These are phyloP conservation scores for Mus spretus DNA, from an alignment of 2,797 vertebrate species.

Conservation along the genomic window DNA sequence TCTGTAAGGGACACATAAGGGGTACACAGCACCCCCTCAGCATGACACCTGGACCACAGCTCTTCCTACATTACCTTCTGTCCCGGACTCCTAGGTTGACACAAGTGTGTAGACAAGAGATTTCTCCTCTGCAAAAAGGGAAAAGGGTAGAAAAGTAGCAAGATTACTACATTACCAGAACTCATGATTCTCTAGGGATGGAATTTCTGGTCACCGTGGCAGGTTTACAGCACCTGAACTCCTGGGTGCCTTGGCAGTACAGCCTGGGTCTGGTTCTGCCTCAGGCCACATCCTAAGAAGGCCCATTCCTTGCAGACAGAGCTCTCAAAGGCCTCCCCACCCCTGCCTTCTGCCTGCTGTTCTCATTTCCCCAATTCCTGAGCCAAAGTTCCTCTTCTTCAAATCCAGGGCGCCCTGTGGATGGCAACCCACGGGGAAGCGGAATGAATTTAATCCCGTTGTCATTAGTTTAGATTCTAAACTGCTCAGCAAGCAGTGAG, in stretches of 20 bases:
- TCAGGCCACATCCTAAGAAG: neutral
- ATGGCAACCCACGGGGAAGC: constrained; percentile 56
- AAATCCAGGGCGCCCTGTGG: constrained; percentile 63
- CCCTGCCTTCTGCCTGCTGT: constrained; percentile 54
- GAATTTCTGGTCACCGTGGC: neutral
- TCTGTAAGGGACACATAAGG: neutral
- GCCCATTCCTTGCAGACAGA: neutral
- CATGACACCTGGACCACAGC: neutral
- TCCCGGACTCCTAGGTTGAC: neutral
- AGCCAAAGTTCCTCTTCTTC: constrained; percentile 47
- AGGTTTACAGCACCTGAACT: too few relatives aligned
- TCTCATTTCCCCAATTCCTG: constrained; percentile 65
- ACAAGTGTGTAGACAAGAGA: neutral
- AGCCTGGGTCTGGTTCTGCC: neutral
- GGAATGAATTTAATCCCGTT: constrained; percentile 46
- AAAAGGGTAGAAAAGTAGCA: neutral
- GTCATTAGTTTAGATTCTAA: constrained; percentile 52
- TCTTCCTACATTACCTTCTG: neutral
- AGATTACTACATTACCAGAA: neutral
- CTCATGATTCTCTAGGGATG: neutral
- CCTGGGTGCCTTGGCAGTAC: accelerated
- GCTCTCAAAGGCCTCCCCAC: constrained; percentile 6
- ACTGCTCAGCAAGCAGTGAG: constrained; percentile 63
- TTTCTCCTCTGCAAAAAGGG: neutral
- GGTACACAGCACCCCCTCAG: too few relatives aligned